These are phyloP conservation scores for Tringa solitaria DNA, from an alignment of 2,113 vertebrate species.

Conservation along the genomic window DNA sequence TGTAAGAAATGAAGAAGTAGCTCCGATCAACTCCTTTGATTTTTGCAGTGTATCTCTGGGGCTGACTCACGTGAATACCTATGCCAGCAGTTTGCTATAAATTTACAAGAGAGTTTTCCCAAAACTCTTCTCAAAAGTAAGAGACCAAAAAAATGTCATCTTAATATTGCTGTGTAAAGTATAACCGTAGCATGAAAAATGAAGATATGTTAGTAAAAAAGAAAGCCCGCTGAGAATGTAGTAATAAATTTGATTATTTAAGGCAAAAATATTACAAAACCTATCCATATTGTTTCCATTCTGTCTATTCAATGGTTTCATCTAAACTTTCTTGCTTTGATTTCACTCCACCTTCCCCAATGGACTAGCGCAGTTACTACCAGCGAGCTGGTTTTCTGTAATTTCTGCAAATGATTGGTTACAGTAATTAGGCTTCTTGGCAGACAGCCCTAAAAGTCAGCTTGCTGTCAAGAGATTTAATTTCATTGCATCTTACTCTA, in stretches of 20 bases:
- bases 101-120: background rate
- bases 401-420: conserved; percentile 1
- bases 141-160: background rate
- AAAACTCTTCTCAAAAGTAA: background rate
- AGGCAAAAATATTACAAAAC: background rate
- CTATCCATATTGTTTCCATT: background rate
- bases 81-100: background rate
- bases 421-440: conserved; percentile 25
- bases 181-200: background rate
- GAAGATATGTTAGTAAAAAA: background rate
- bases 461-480: background rate
- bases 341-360: background rate
- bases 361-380: background rate
- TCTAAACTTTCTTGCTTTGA: background rate
- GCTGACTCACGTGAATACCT: background rate
- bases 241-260: background rate
- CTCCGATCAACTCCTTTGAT: background rate
- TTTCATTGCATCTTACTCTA: background rate
- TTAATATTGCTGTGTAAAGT: background rate
- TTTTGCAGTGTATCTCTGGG: background rate
- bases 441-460: conserved; percentile 13
- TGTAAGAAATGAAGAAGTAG: background rate
- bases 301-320: background rate
- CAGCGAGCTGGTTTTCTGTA: background rate
- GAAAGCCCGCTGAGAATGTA: background rate